Evolutionary conservation across 2,113 vertebrate species (phyloP), one percentile per base, ranked within the genome.

Genomic region (Gymnocephalus cernua): DNA sequence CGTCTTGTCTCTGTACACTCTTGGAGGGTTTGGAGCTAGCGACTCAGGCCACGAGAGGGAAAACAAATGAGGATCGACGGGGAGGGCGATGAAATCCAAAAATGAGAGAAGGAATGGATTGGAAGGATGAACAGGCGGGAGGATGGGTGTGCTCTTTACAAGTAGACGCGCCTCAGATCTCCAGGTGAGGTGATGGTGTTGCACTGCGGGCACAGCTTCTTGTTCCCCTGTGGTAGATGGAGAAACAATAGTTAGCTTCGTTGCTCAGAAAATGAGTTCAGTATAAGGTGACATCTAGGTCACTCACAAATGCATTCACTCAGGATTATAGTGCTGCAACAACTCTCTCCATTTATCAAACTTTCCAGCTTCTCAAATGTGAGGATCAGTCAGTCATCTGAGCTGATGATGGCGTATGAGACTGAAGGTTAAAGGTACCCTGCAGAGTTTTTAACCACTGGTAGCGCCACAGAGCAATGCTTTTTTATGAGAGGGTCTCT

Each of bases 131-230:
- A 27, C 73, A 69, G 53, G 83, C 3, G 44, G 32, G 19, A 50
- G 61, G 29, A 61, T 47, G 68, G 29, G 82, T 76, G 86, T 88
- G 82, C 88, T 93, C 92, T 96, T 99, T 97, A 99, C 96, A 99
- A 97, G 95, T 99, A 99, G 91, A 99, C 98, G 79, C 98, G 98
- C 83, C 98, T 96, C 86, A 99, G 96, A 94, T 99, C 98, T 91
- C 98, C 98, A 0, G 98, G 98, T 9, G 98, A 98, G 3, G 98
- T 99, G 97, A 99, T 99, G 93, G 98, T 99, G 95, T 99, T 99
- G 92, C 98, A 99, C 95, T 99, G 98, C 63, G 98, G 98, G 92
- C 98, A 99, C 57, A 99, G 96, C 94, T 99, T 99, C 96, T 99
- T 99, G 93, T 98, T 98, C 80, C 98, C 98, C 98, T 99, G 95